Conservation (phyloP, 1,140 invertebrate genomes). For the Trachymyrmex cornetzi region DNA sequence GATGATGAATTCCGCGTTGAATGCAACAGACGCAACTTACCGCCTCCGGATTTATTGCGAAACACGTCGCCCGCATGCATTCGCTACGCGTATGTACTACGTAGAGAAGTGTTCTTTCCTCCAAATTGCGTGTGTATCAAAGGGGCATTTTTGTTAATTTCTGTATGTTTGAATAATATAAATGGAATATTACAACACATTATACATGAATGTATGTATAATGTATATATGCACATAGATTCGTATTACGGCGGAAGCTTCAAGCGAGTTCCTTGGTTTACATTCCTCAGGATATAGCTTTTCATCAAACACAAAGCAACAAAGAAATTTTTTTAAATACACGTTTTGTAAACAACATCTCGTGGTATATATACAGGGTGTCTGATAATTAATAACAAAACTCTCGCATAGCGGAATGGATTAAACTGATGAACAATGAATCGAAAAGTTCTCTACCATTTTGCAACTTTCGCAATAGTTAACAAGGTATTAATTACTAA, state of each 20-base stretch:
- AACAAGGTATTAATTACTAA: too few relatives aligned
- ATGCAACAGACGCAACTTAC: background rate
- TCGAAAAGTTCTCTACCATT: too few relatives aligned
- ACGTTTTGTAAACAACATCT: too few relatives aligned
- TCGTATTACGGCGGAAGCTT: background rate
- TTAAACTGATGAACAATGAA: too few relatives aligned
- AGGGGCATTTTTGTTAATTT: slow-evolving; percentile 13
- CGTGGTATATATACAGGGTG: too few relatives aligned
- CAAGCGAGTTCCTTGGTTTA: background rate
- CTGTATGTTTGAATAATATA: background rate
- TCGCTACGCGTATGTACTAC: background rate
- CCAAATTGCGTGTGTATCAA: slow-evolving; percentile 6
- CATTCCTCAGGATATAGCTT: background rate
- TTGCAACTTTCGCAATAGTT: too few relatives aligned
- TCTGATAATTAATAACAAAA: too few relatives aligned
- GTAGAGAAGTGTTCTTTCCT: background rate
- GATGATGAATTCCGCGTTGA: background rate
- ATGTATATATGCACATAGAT: background rate
- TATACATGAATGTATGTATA: background rate
- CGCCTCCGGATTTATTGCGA: background rate
- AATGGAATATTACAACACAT: background rate
- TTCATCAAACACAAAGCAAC: too few relatives aligned
- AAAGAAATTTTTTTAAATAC: too few relatives aligned
- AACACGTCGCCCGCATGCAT: background rate
- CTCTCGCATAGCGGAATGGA: too few relatives aligned